Conservation (phyloP, 2,113 vertebrate species). For the Picathartes gymnocephalus region DNA sequence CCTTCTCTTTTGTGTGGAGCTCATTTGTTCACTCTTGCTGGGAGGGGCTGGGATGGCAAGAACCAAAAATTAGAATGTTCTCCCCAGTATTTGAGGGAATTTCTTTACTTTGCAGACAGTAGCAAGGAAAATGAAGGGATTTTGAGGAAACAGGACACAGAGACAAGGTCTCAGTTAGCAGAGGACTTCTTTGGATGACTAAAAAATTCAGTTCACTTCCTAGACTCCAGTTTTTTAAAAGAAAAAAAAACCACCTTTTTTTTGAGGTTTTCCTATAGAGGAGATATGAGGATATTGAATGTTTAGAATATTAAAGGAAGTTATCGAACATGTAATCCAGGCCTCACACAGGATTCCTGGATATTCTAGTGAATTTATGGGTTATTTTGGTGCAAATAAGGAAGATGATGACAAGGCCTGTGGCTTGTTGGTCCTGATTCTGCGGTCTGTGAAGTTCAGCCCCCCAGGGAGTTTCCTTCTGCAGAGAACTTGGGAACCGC, state of each 20-base stretch:
- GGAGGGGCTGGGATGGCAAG: background rate
- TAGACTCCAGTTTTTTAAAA: background rate
- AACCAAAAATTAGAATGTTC: background rate
- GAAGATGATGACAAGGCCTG: background rate
- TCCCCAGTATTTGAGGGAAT: background rate
- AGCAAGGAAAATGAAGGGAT: background rate
- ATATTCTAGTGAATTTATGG: background rate
- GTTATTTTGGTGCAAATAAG: background rate
- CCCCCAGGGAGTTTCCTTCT: background rate
- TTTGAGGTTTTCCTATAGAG: background rate
- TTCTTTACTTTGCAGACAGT: background rate
- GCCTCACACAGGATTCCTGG: background rate
- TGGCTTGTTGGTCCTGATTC: background rate
- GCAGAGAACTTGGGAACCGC: background rate
- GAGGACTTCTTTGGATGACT: background rate
- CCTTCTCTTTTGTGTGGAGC: background rate
- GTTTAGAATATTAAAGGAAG: background rate
- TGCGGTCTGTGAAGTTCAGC: background rate
- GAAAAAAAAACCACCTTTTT: rapidly evolving
- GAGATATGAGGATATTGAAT: background rate
- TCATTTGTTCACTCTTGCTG: background rate
- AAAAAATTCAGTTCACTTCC: background rate
- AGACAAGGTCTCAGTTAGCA: background rate
- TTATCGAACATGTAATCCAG: background rate
- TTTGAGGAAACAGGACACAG: background rate